Evolutionary conservation across 2,888 invertebrate genomes (phyloP).

Genomic region (Xanthia togata): DNA sequence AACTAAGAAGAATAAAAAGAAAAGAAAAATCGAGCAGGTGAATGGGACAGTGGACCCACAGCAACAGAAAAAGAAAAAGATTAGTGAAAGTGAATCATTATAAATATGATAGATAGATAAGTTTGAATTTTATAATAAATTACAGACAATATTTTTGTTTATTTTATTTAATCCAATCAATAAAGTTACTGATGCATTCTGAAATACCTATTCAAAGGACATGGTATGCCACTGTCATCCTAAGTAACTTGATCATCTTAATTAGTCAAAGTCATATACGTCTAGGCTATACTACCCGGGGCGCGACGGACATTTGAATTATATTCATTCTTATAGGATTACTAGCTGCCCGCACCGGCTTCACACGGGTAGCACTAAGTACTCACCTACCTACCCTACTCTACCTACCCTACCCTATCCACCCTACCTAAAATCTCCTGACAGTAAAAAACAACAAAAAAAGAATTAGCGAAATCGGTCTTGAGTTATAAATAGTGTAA

Average conservation of each 20-base stretch:
- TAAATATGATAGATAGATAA: constrained; percentile 16
- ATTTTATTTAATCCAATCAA: not conserved
- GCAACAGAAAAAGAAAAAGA: constrained; percentile 76
- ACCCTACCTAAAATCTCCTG: too few species aligned
- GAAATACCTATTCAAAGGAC: constrained; percentile 2
- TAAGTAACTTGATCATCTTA: not conserved
- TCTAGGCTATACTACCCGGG: not conserved
- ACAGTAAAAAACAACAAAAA: too few species aligned
- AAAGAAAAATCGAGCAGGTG: constrained; percentile 76
- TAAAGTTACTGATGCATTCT: not conserved
- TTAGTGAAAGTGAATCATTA: constrained; percentile 70
- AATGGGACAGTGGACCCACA: constrained; percentile 78
- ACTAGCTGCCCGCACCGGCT: too few species aligned
- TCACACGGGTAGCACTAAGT: too few species aligned
- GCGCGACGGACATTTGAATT: not conserved
- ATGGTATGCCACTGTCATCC: not conserved
- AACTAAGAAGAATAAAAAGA: constrained; percentile 80
- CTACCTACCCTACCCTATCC: too few species aligned
- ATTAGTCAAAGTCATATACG: not conserved
- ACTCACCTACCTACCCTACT: too few species aligned
- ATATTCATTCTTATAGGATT: not conserved
- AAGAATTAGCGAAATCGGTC: too few species aligned
- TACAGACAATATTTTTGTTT: constrained; percentile 17
- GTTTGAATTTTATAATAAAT: constrained; percentile 56
- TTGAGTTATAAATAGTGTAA: too few species aligned